A percentile compares a stretch with the other conserved stretches of the same genome.
phyloP scores from a whole-genome alignment of 2,797 vertebrate species.

The Macropus fuliginosus region DNA sequence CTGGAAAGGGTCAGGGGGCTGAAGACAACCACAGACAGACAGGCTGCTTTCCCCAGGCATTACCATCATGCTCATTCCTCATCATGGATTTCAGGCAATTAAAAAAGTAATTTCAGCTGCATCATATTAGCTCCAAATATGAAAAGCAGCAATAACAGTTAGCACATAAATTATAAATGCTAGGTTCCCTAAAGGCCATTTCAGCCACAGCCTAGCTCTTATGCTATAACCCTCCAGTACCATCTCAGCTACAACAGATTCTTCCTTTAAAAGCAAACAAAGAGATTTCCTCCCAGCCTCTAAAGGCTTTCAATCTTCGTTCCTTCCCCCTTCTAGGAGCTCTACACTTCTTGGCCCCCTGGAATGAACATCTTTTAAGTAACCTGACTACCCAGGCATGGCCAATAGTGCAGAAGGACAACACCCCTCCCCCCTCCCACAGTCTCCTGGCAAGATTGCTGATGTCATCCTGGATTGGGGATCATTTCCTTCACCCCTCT shows the following conservation, averaged over 20 bases:
- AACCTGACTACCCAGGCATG: conserved; percentile 4
- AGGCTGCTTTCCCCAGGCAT: background rate
- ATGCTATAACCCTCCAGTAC: conserved; percentile 77
- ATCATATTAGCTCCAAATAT: conserved; percentile 22
- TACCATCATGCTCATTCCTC: background rate
- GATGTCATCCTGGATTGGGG: conserved; percentile 17
- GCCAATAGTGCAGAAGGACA: conserved; percentile 17
- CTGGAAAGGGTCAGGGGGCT: background rate
- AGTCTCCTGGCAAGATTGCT: background rate
- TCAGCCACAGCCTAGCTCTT: conserved; percentile 79
- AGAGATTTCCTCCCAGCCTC: conserved; percentile 60
- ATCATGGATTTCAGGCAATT: background rate
- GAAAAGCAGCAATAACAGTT: conserved; percentile 49
- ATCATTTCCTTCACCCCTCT: conserved; percentile 21
- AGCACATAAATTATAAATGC: conserved; percentile 66
- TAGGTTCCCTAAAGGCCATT: conserved; percentile 57
- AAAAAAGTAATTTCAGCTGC: conserved; percentile 21
- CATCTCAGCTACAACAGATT: conserved; percentile 71
- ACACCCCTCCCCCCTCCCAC: background rate
- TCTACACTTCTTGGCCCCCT: conserved; percentile 75
- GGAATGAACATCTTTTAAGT: conserved; percentile 73
- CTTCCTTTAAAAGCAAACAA: background rate
- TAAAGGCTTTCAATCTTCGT: conserved; percentile 67
- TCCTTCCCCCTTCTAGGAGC: conserved; percentile 62
- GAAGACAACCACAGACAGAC: background rate